Conservation (phyloP, 1,140 invertebrate genomes). For the Bathynomus jamesi region DNA sequence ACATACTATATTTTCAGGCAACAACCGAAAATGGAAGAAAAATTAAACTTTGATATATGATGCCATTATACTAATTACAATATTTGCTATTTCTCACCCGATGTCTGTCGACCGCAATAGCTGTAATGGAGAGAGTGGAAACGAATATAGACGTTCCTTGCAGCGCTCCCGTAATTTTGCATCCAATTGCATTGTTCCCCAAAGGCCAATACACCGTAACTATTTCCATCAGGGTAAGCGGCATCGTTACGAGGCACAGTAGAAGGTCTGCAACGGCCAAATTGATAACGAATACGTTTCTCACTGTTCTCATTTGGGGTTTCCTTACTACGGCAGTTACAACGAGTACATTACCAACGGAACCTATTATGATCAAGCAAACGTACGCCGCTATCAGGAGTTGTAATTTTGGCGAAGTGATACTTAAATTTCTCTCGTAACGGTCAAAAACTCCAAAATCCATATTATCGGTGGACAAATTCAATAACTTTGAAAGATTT, state of each 20-base stretch:
- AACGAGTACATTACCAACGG: conserved; percentile 40
- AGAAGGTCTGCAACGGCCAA: conserved; percentile 53
- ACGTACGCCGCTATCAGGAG: conserved; percentile 19
- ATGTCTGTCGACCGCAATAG: conserved; percentile 50
- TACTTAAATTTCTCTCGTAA: not conserved
- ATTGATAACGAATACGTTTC: conserved; percentile 59
- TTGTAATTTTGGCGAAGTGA: not conserved
- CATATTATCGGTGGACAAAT: not conserved
- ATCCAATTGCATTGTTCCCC: conserved; percentile 44
- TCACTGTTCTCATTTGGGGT: conserved; percentile 50
- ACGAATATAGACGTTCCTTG: conserved; percentile 50
- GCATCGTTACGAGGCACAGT: conserved; percentile 53
- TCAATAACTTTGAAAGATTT: not conserved
- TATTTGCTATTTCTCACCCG: conserved; percentile 38
- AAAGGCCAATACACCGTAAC: conserved; percentile 43
- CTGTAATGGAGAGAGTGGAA: conserved; percentile 50
- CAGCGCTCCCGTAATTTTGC: conserved; percentile 51
- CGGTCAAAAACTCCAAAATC: not conserved
- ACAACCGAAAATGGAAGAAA: too few relatives aligned
- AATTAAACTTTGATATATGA: too few relatives aligned
- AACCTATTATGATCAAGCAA: conserved; percentile 17
- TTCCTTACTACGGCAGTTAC: conserved; percentile 43
- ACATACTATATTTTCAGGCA: too few relatives aligned
- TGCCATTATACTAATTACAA: too few relatives aligned
- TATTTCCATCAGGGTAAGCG: conserved; percentile 49